phyloP scores from a whole-genome alignment of 2,797 vertebrate genomes.

The Cetoscarus ocellatus region DNA sequence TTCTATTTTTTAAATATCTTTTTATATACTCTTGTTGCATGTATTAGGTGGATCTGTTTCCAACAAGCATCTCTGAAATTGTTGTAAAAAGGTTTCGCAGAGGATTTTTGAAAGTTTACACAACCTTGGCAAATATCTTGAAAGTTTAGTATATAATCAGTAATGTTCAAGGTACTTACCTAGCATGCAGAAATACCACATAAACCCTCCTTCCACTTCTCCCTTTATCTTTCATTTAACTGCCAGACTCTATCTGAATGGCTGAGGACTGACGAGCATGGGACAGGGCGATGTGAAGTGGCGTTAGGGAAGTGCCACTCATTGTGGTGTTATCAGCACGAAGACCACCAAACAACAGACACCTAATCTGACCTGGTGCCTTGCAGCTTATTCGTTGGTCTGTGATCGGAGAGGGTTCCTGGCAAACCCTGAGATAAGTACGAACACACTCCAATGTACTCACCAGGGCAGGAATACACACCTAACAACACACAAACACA shows the following conservation, averaged over 20 bases:
- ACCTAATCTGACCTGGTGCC: constrained; percentile 84
- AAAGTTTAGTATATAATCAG: too few relatives aligned
- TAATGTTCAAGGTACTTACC: not conserved
- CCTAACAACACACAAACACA: constrained; percentile 24
- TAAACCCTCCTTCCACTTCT: constrained; percentile 58
- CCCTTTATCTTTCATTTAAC: constrained; percentile 86
- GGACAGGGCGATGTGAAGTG: constrained; percentile 81
- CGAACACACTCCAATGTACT: not conserved
- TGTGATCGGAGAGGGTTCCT: constrained; percentile 56
- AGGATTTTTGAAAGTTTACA: too few relatives aligned
- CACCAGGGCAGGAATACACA: not conserved
- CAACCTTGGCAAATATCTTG: too few relatives aligned
- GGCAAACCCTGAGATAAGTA: constrained; percentile 49
- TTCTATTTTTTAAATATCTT: too few relatives aligned
- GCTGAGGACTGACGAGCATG: constrained; percentile 83
- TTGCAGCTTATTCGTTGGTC: constrained; percentile 68
- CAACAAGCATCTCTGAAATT: too few relatives aligned
- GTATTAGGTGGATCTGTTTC: too few relatives aligned
- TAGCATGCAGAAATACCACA: constrained; percentile 71
- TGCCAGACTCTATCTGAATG: constrained; percentile 86
- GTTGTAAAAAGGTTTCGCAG: too few relatives aligned
- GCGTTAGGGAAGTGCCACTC: constrained; percentile 89
- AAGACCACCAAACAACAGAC: constrained; percentile 74
- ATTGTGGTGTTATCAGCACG: constrained; percentile 81
- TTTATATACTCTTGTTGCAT: too few relatives aligned